These are phyloP conservation scores for Lophura nycthemera DNA, from an alignment of 2,113 vertebrate species.

Conservation along the genomic window DNA sequence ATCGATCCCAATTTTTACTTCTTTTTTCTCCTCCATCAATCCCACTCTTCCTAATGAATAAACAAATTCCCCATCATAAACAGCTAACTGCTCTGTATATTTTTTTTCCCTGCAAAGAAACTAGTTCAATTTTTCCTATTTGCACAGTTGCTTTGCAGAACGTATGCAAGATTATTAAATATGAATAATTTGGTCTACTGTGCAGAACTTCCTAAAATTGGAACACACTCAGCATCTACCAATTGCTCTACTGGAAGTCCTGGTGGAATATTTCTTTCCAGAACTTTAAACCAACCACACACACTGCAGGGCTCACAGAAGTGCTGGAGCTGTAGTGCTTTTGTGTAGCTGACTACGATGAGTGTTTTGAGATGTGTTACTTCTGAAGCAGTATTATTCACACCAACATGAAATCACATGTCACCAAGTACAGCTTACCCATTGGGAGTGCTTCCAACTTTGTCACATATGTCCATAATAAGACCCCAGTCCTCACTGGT, in stretches of 20 bases:
- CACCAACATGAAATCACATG: fast-evolving
- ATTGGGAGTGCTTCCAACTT: conserved; percentile 89
- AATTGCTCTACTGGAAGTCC: neutral
- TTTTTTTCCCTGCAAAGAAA: neutral
- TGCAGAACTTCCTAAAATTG: neutral
- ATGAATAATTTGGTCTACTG: neutral
- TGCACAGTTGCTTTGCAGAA: neutral
- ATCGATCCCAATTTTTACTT: neutral
- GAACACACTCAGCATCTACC: neutral
- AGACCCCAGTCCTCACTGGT: conserved; percentile 94
- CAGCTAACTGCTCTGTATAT: neutral
- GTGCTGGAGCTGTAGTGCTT: neutral
- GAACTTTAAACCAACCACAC: neutral
- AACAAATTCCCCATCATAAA: neutral
- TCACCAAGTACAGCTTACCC: conserved; percentile 79
- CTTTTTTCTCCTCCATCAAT: neutral
- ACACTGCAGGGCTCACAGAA: neutral
- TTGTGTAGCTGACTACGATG: neutral
- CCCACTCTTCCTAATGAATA: neutral
- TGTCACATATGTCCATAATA: conserved; percentile 98
- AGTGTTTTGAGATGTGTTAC: fast-evolving
- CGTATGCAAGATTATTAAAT: neutral
- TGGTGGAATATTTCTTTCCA: neutral
- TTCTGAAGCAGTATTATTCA: neutral
- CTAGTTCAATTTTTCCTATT: neutral